Evolutionary conservation across 2,797 vertebrate genomes (phyloP), one percentile per base, ranked within the genome.

Genomic region (Trachurus trachurus): DNA sequence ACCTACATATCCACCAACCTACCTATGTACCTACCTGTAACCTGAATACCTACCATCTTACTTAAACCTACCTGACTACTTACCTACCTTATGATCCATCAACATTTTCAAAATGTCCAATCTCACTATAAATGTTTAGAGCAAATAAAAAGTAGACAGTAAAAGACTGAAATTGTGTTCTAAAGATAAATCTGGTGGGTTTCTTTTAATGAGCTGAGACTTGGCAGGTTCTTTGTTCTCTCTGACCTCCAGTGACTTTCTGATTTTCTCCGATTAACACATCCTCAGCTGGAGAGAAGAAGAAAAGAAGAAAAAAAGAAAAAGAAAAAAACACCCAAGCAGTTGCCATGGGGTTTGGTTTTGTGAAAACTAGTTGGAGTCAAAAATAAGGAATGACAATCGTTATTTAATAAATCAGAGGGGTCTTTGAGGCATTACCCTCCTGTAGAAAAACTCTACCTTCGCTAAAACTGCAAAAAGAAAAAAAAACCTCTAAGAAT

Each of bases 201-300:
- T 50, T 50, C 26, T 19, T 47, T 39, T 61, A 71, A 71, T 40
- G 29, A 74, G 49, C 70, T 47, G 9, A 57, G n/a, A 52, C 9
- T 15, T 5, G 15, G 37, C 47, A 42, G 37, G 52, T 56, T 64
- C 39, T 47, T 22, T 17, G 11, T 65, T 77, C 47, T 54, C 34
- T 31, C 47, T 64, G 64, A 81, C 74, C 69, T 68, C 15, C 17
- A 16, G 17, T 6, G n/a, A 34, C 12, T 45, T 68, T 64, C 45
- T 66, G 29, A 68, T 76, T 72, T 59, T 59, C 34, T 61, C 40
- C 29, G 49, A 80, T 70, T 47, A 73, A 39, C 47, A 56, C 42
- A 61, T 62, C 64, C 62, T 52, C 40, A 71, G 22, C 62, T 44
- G 17, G 17, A 56, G 64, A 44, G 26, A 8, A 15, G 47, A 22